Conservation (phyloP, 2,113 vertebrate species). For the Odocoileus virginianus region DNA sequence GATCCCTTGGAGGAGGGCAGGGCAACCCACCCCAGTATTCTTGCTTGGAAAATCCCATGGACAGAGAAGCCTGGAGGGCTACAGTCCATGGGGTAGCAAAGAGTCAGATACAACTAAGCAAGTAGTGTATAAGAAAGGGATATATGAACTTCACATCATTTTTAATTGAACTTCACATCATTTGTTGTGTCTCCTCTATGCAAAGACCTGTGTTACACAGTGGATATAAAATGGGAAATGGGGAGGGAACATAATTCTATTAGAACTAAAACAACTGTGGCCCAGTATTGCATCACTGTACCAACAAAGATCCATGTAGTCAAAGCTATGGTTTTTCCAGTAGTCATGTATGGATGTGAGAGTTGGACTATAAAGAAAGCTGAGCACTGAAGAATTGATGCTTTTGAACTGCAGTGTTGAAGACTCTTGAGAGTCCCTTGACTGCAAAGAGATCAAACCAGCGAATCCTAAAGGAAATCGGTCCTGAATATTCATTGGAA, state of each 20-base stretch:
- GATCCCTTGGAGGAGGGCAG: not conserved
- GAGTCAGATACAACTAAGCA: not conserved
- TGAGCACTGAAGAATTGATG: not conserved
- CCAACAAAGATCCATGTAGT: not conserved
- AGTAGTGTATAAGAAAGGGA: not conserved
- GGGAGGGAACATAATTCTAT: not conserved
- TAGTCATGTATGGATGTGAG: not conserved
- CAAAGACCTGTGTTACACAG: not conserved
- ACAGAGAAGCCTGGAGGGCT: not conserved
- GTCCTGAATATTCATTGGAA: not conserved
- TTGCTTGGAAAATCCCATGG: not conserved
- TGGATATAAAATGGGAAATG: not conserved
- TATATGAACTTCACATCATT: too few species aligned
- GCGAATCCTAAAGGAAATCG: not conserved
- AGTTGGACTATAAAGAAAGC: not conserved
- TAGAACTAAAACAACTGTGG: not conserved
- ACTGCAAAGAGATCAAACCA: not conserved
- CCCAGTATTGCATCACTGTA: not conserved
- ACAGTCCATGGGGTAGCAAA: not conserved
- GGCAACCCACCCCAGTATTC: not conserved
- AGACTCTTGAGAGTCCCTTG: not conserved
- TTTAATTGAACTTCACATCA: not conserved
- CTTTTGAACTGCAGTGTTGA: not conserved
- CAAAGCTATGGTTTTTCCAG: not conserved
- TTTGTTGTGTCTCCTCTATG: not conserved